Conservation (phyloP, 2,113 vertebrate genomes). For the Zosterops pallidus region DNA sequence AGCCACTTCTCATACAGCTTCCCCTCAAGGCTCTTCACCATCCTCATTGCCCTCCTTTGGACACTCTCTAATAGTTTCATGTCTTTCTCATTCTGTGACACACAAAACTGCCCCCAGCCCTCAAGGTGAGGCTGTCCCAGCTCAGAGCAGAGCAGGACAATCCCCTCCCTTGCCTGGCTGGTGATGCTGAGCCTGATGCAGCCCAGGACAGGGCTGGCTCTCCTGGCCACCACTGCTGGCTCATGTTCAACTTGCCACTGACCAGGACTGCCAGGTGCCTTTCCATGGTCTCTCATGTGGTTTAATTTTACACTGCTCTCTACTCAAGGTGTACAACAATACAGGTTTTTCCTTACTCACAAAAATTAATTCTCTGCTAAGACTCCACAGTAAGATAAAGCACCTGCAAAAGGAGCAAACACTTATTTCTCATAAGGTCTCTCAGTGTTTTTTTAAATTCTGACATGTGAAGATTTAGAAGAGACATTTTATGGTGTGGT, state of each 20-base stretch:
- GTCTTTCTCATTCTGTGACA: fast-evolving
- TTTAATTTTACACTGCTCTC: neutral
- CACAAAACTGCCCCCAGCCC: neutral
- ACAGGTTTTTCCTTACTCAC: neutral
- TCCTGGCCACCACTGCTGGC: neutral
- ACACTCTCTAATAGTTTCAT: fast-evolving
- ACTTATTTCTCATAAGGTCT: neutral
- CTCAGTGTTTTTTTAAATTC: neutral
- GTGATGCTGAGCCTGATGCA: fast-evolving
- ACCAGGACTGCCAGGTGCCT: fast-evolving
- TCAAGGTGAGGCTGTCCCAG: neutral
- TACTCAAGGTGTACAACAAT: neutral
- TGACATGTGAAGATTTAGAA: neutral
- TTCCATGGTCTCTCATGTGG: neutral
- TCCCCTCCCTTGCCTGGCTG: neutral
- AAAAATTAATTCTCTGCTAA: neutral
- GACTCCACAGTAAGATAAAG: neutral
- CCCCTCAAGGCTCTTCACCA: neutral
- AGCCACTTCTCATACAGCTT: fast-evolving
- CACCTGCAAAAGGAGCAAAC: neutral
- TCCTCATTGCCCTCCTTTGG: fast-evolving
- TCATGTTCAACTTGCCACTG: fast-evolving
- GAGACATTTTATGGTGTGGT: neutral
- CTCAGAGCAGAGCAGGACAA: neutral
- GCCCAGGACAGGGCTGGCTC: neutral